Percentiles rank a stretch among this genome's conserved stretches.
phyloP scores from a whole-genome alignment of 64 coral and sea anemone genomes.

The Dendronephthya gigantea region DNA sequence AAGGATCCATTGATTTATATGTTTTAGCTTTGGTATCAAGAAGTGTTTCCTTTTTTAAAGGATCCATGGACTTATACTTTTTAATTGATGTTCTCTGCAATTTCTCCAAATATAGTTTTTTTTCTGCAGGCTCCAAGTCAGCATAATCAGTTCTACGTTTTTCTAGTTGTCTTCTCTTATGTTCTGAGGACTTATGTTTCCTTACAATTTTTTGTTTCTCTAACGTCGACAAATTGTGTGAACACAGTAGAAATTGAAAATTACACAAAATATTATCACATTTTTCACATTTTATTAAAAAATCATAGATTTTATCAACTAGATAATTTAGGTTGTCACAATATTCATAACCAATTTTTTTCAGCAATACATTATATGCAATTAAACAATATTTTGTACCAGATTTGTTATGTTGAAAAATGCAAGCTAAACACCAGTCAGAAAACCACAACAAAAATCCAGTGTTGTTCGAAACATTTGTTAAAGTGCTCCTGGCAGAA shows the following conservation, averaged over 20 bases:
- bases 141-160: constrained; percentile 45
- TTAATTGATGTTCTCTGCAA: neutral
- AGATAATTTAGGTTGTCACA: constrained; percentile 22
- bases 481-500: no score
- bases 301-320: constrained; percentile 37
- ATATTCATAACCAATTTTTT: constrained; percentile 36
- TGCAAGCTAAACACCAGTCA: constrained; percentile 15
- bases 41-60: no score
- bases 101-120: constrained; percentile 39
- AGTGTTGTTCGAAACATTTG: neutral
- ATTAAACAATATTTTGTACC: constrained; percentile 47
- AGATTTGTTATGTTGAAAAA: constrained; percentile 35
- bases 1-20: no score
- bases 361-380: constrained; percentile 34
- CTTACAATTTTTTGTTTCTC: constrained; percentile 45
- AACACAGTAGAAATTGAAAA: constrained; percentile 41
- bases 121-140: constrained; percentile 42
- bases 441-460: constrained; percentile 27
- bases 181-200: constrained; percentile 43
- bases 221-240: constrained; percentile 39
- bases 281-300: constrained; percentile 31
- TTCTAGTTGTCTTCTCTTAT: constrained; percentile 27
- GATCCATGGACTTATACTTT: neutral
- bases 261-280: constrained; percentile 30
- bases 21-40: no score